Evolutionary conservation across 2,888 invertebrate genomes (phyloP).

Genomic region (Perdita meconis): DNA sequence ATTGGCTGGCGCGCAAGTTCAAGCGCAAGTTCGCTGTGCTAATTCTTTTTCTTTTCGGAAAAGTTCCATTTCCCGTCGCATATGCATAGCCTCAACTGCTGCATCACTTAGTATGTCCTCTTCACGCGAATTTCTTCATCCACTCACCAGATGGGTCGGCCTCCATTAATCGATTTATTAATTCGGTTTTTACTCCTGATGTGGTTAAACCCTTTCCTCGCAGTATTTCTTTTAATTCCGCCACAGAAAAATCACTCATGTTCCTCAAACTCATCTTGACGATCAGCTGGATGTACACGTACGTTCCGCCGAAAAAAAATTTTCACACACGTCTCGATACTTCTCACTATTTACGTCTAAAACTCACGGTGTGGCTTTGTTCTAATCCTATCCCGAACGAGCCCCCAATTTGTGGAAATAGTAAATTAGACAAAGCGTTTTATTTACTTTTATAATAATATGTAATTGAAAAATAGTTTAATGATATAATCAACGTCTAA

Average conservation of each 20-base stretch:
- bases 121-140: not conserved
- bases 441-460: too few relatives aligned
- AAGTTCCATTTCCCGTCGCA: not conserved
- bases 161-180: constrained; percentile 10
- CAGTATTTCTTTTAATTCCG: not conserved
- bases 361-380: too few relatives aligned
- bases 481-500: too few relatives aligned
- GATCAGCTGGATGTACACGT: too few relatives aligned
- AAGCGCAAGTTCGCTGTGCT: not conserved
- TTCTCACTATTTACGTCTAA: too few relatives aligned
- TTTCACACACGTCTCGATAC: too few relatives aligned
- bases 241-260: constrained; percentile 7
- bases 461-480: too few relatives aligned
- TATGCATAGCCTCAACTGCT: not conserved
- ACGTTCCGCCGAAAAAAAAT: too few relatives aligned
- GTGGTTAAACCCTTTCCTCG: not conserved
- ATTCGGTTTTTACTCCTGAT: not conserved
- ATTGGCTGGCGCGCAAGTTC: not conserved
- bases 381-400: too few relatives aligned
- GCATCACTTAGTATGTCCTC: not conserved
- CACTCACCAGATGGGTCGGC: not conserved
- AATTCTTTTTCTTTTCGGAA: not conserved
- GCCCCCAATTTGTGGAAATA: too few relatives aligned
- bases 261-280: too few relatives aligned
- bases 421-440: too few relatives aligned